Evolutionary conservation across 2,113 vertebrate species (phyloP), one percentile per base, ranked within the genome.

Genomic region (Tachycineta bicolor): DNA sequence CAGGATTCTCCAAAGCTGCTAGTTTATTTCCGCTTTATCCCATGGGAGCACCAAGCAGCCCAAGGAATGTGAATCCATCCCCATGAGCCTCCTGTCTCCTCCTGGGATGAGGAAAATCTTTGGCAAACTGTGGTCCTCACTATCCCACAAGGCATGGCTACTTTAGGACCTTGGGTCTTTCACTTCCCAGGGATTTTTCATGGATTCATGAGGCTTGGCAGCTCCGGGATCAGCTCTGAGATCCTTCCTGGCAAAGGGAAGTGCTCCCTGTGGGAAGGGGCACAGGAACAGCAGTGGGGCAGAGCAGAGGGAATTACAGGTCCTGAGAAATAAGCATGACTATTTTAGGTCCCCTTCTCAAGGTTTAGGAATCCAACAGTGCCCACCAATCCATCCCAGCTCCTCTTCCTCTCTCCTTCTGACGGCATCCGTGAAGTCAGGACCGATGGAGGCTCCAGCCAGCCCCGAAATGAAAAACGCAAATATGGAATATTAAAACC

Each of bases 401-500:
- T 75, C 39, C 62, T 58, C 70, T 75, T 69, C 64, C 74, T 64
- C 8, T 0, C 62, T 47, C 46, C 15, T 52, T 53, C 22, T 9
- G 0, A 22, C 11, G 0, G 56, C 87, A 58, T 62, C 75, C 41
- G 23, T 34, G 21, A 87, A 74, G 89, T 21, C 26, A 87, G 94
- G 60, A 89, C 21, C 10, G 5, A 34, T 10, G 6, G 86, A 60
- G 28, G 44, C 85, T 92, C 62, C 53, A 64, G 87, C 77, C 93
- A 78, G 77, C 69, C 83, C 49, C 14, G 0, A 95, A 91, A 95
- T 94, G 89, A 93, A 62, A 77, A 96, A 89, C 31, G n/a, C 89
- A 87, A 92, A 93, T 90, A 91, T 5, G 77, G 77, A 89, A 71
- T 95, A 96, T 96, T 95, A 47, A 91, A 97, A 97, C 6, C 96